Conservation (phyloP, 2,113 vertebrate genomes). For the Orcinus orca region DNA sequence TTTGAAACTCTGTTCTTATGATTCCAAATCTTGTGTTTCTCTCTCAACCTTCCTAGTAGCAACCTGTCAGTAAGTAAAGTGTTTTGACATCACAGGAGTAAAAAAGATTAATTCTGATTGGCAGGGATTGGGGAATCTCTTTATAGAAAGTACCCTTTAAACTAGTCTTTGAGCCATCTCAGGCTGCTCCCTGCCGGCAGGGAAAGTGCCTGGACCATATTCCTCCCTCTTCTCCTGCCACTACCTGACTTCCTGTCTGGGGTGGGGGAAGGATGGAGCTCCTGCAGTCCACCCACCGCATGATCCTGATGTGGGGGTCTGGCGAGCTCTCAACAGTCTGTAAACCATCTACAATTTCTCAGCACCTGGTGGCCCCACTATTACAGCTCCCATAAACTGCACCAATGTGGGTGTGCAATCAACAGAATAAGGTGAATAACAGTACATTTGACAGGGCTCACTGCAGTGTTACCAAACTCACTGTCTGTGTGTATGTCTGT, state of each 20-base stretch:
- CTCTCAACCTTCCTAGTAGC: neutral
- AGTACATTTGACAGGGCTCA: fast-evolving
- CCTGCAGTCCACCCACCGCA: neutral
- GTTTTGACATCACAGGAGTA: neutral
- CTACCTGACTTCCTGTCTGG: neutral
- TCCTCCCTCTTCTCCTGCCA: neutral
- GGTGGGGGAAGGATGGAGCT: no score
- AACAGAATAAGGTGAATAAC: neutral
- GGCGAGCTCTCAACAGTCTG: neutral
- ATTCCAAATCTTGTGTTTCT: neutral
- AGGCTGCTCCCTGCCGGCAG: neutral
- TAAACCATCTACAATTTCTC: neutral
- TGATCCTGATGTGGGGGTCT: neutral
- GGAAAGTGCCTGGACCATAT: neutral
- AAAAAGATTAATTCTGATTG: neutral
- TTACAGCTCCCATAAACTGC: neutral
- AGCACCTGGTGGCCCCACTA: neutral
- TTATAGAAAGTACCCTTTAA: neutral
- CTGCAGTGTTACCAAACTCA: no score
- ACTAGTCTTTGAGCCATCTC: neutral
- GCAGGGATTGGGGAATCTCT: neutral
- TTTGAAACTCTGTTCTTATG: neutral
- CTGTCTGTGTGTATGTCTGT: neutral
- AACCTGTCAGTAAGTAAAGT: neutral
- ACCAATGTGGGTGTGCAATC: neutral